Conservation (phyloP, 2,113 vertebrate genomes). For the Sminthopsis crassicaudata region DNA sequence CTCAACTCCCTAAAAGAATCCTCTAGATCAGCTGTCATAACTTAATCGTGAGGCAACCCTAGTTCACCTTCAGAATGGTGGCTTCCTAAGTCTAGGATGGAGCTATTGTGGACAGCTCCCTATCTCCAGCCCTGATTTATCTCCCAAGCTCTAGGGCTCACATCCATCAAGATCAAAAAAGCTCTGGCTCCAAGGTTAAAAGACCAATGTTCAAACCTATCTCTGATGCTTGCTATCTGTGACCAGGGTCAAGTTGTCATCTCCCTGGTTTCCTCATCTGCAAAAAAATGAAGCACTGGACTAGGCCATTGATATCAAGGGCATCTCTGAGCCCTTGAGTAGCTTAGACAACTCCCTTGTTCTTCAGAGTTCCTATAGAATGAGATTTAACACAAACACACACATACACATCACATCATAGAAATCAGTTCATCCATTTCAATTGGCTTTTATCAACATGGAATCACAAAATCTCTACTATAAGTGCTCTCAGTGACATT, state of each 20-base stretch:
- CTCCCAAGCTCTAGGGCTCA: background rate
- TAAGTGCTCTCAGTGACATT: too few species aligned
- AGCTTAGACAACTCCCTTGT: too few species aligned
- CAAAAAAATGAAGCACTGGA: background rate
- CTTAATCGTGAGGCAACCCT: background rate
- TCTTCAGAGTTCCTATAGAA: too few species aligned
- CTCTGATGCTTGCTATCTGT: background rate
- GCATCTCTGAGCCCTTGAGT: background rate
- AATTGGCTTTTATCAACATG: too few species aligned
- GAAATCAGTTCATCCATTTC: too few species aligned
- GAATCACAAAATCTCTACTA: too few species aligned
- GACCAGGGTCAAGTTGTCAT: background rate
- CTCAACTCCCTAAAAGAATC: background rate
- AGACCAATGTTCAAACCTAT: background rate
- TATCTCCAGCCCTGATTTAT: background rate
- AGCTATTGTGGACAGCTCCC: background rate
- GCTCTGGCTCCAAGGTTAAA: background rate
- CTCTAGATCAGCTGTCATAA: background rate
- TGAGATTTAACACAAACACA: too few species aligned
- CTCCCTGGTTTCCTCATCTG: background rate
- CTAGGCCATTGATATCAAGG: background rate
- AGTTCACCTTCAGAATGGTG: background rate
- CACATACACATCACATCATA: too few species aligned
- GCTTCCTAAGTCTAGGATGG: background rate
- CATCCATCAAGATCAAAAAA: background rate